Conservation (phyloP, 2,888 invertebrate species). For the Noctua janthe region DNA sequence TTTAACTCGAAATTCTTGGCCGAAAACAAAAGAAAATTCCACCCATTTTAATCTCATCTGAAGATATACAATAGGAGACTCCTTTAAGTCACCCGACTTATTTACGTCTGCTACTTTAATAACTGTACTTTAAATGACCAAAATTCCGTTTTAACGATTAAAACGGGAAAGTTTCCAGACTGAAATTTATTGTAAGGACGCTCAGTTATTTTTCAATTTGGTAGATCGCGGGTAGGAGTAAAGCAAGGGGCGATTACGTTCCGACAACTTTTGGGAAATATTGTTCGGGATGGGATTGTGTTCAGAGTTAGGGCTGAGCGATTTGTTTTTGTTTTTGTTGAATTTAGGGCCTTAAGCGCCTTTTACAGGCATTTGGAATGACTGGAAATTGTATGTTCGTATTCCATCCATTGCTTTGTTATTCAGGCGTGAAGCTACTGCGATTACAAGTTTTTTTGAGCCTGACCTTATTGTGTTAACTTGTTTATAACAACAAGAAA, state of each 20-base stretch:
- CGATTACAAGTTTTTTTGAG: background rate
- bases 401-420: no score
- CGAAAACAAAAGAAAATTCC: constrained; percentile 63
- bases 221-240: constrained; percentile 80
- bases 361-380: background rate
- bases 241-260: constrained; percentile 81
- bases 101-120: constrained; percentile 75
- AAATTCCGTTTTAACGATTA: constrained; percentile 81
- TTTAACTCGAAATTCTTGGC: constrained; percentile 46
- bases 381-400: background rate
- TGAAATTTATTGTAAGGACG: constrained; percentile 83
- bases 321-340: constrained; percentile 40
- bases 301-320: constrained; percentile 34
- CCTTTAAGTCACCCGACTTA: constrained; percentile 68
- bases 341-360: background rate
- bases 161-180: constrained; percentile 77
- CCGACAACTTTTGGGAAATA: constrained; percentile 77
- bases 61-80: constrained; percentile 57
- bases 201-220: constrained; percentile 89
- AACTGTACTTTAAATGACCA: constrained; percentile 78
- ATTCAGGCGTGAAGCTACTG: background rate
- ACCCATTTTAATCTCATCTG: constrained; percentile 58
- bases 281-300: constrained; percentile 62
- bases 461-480: background rate
- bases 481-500: background rate